Base-by-base conservation (phyloP, 2,113 vertebrate species). In the Pycnonotus jocosus region DNA sequence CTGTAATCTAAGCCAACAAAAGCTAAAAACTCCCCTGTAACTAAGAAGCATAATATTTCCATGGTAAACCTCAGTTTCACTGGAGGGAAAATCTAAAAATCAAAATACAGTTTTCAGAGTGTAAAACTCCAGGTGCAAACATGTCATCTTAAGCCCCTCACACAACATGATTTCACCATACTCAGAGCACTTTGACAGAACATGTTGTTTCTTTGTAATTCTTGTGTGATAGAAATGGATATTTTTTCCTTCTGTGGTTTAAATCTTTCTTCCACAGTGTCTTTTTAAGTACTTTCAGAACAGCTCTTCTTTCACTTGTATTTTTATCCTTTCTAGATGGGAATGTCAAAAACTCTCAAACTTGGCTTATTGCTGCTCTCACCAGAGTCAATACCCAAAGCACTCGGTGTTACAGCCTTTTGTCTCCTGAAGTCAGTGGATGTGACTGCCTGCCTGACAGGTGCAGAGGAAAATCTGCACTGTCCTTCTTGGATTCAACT, bases 401-500 rank as follows among this genome's bases (percentile, higher is more conserved):
- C 40, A 33, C 11, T 72, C 0, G 0, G 10, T 80, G 82, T 40
- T 69, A 40, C 28, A 72, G 66, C 37, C 77, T 70, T 72, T 80
- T 2, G 0, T 25, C 62, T 50, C 45, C 6, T 88, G 22, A 72
- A 91, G 37, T 37, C 74, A 73, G 33, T 45, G 74, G 54, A 76
- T 80, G 38, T 40, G 62, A 65, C 58, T 84, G 25, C 27, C 74
- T 77, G 79, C 62, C 66, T 61, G 71, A 95, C 62, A 90, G 85
- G 62, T 90, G 70, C 74, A 80, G 27, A 40, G 79, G 90, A 93
- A 97, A 94, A 90, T 69, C 88, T 65, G n/a, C 64, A 69, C 50
- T 50, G 38, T 81, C 64, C 68, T 69, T 88, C 71, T 91, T 87
- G 79, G 80, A 62, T 77, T 69, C 74, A 72, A 1, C 19, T 76